Conservation (phyloP, 2,888 invertebrate genomes). For the Thereva unica region DNA sequence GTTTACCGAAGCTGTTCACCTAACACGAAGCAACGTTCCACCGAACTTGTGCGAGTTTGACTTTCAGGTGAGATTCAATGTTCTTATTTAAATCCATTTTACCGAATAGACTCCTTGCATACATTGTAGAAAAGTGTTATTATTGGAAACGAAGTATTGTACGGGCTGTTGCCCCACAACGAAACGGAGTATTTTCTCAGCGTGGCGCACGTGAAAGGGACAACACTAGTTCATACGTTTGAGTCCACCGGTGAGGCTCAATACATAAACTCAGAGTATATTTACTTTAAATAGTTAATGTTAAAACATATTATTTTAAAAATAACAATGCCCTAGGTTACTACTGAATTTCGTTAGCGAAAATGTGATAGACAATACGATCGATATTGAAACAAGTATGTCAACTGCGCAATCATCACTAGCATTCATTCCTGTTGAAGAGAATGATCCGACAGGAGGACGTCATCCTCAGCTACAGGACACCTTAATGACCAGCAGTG, state of each 20-base stretch:
- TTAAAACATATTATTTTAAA: not conserved
- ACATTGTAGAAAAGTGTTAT: slow-evolving; percentile 52
- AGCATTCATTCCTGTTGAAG: slow-evolving; percentile 50
- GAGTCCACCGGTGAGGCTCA: slow-evolving; percentile 58
- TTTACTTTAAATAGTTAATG: not conserved
- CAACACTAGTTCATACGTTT: slow-evolving; percentile 56
- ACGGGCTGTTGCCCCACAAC: slow-evolving; percentile 53
- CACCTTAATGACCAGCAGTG: slow-evolving; percentile 51
- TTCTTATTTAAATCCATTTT: not conserved
- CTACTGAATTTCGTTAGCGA: slow-evolving; percentile 54
- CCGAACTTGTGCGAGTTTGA: slow-evolving; percentile 57
- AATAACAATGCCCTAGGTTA: slow-evolving; percentile 45
- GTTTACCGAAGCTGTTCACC: slow-evolving; percentile 55
- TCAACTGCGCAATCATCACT: slow-evolving; percentile 50
- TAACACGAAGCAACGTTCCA: slow-evolving; percentile 57
- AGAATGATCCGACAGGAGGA: slow-evolving; percentile 56
- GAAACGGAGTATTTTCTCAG: slow-evolving; percentile 55
- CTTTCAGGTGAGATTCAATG: slow-evolving; percentile 47
- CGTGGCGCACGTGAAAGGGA: slow-evolving; percentile 56
- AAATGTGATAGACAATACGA: slow-evolving; percentile 55
- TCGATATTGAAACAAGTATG: slow-evolving; percentile 58
- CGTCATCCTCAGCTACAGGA: slow-evolving; percentile 55
- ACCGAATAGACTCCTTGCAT: not conserved
- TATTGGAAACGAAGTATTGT: slow-evolving; percentile 56
- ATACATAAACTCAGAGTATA: slow-evolving; percentile 55